phyloP scores from a whole-genome alignment of 2,888 invertebrate species.

The Spisula subtruncata region DNA sequence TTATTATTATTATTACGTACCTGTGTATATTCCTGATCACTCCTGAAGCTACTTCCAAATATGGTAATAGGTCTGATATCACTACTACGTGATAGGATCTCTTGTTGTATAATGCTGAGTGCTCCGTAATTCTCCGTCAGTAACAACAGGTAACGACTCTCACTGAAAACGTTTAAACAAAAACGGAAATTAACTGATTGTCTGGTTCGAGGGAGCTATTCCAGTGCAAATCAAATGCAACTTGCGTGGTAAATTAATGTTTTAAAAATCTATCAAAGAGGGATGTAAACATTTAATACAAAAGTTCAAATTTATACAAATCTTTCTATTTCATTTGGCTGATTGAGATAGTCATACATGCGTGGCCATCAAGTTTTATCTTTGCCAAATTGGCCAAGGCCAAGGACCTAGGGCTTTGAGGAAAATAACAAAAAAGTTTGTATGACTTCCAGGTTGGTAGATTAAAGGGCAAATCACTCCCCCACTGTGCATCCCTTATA shows the following conservation, averaged over 20 bases:
- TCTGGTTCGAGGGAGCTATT: background rate
- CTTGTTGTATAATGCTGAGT: constrained; percentile 82
- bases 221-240: background rate
- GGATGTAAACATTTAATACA: no score
- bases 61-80: constrained; percentile 77
- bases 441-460: no score
- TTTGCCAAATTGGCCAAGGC: no score
- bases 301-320: no score
- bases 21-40: constrained; percentile 85
- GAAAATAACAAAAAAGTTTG: no score
- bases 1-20: constrained; percentile 59
- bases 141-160: constrained; percentile 85
- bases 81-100: constrained; percentile 73
- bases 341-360: no score
- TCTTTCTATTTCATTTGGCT: no score
- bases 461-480: no score
- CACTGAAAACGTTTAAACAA: constrained; percentile 68
- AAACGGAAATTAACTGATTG: background rate
- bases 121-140: constrained; percentile 86
- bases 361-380: no score
- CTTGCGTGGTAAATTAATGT: background rate
- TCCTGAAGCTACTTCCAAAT: constrained; percentile 86
- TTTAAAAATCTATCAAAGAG: no score
- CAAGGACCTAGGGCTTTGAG: no score
- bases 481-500: no score